phyloP scores from a whole-genome alignment of 2,888 invertebrate species.

The Aspidiotus rigidus region DNA sequence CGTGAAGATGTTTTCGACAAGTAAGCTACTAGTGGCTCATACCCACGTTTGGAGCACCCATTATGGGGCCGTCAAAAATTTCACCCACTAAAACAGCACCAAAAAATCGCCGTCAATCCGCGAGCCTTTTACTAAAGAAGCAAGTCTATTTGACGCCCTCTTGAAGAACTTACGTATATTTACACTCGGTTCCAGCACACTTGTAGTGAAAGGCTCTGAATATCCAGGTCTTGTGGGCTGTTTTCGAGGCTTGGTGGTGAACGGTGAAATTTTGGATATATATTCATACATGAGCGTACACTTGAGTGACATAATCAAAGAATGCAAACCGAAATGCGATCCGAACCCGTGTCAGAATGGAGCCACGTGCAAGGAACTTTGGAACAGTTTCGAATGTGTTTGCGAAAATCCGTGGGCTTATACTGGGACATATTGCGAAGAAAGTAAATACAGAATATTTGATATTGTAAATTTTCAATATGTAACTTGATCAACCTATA shows the following conservation, averaged over 20 bases:
- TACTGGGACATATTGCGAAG: slow-evolving; percentile 79
- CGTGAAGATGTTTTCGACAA: too few species aligned
- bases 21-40: too few species aligned
- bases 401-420: slow-evolving; percentile 91
- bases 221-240: slow-evolving; percentile 87
- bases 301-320: slow-evolving; percentile 80
- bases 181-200: slow-evolving; percentile 6
- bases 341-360: slow-evolving; percentile 89
- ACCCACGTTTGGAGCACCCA: too few species aligned
- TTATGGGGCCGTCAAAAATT: too few species aligned
- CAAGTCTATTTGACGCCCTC: not conserved
- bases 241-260: slow-evolving; percentile 83
- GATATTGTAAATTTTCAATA: too few species aligned
- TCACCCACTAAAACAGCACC: too few species aligned
- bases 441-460: slow-evolving; percentile 54
- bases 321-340: slow-evolving; percentile 88
- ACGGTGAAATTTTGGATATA: slow-evolving; percentile 81
- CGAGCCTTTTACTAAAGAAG: not conserved
- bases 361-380: slow-evolving; percentile 79
- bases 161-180: not conserved
- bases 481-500: too few species aligned
- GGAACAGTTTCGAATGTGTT: slow-evolving; percentile 86
- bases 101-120: not conserved
- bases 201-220: slow-evolving; percentile 48
- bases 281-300: slow-evolving; percentile 88